These are phyloP conservation scores for Pteropus rufus DNA, from an alignment of 2,797 vertebrate species.

Conservation along the genomic window DNA sequence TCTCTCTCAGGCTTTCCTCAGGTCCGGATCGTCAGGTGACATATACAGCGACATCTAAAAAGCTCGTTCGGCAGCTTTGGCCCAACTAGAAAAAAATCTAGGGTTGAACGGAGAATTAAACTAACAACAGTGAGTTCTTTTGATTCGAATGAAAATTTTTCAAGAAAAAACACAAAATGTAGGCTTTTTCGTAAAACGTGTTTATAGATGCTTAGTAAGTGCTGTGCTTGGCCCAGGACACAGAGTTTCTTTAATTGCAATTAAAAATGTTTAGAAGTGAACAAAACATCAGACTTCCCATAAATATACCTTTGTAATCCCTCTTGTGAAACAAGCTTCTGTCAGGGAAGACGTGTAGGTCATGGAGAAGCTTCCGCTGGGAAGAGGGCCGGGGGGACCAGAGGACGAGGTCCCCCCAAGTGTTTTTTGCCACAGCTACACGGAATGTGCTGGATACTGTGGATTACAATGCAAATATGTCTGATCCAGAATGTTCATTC, in stretches of 20 bases:
- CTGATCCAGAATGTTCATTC: neutral
- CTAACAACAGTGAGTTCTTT: neutral
- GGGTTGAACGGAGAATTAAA: neutral
- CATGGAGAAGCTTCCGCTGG: rapidly evolving
- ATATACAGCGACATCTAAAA: neutral
- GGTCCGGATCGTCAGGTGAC: neutral
- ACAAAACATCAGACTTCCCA: neutral
- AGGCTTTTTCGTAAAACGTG: neutral
- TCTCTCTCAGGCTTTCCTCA: neutral
- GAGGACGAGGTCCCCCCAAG: rapidly evolving
- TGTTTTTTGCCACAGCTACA: neutral
- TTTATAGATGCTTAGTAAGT: neutral
- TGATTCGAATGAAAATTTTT: neutral
- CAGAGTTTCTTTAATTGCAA: neutral
- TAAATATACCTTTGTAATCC: neutral
- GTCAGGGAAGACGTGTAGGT: rapidly evolving
- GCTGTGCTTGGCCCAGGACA: neutral
- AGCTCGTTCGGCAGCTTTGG: neutral
- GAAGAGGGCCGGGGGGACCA: rapidly evolving
- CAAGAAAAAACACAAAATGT: neutral
- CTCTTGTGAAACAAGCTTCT: neutral
- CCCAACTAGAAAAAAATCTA: neutral
- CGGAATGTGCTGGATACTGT: neutral
- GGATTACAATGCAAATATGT: neutral
- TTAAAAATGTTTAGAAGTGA: neutral